phyloP scores from a whole-genome alignment of 2,113 vertebrate genomes.

The Pyxicephalus adspersus region DNA sequence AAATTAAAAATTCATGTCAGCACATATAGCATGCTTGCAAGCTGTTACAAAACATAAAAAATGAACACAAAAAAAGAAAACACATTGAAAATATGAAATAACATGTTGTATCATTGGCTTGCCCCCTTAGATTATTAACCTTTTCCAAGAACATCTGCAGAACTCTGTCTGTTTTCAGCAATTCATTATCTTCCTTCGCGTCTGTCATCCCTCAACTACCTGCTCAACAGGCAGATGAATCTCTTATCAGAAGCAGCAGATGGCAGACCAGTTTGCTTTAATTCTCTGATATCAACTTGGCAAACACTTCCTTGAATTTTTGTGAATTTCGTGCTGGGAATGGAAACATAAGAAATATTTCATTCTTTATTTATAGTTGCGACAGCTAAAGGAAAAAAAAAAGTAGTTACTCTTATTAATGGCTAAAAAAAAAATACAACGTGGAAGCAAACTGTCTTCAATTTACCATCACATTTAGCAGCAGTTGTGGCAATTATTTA shows the following conservation, averaged over 20 bases:
- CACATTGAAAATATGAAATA: constrained; percentile 36
- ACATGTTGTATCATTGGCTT: constrained; percentile 63
- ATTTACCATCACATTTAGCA: background rate
- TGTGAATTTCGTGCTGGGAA: constrained; percentile 64
- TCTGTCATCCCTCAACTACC: constrained; percentile 60
- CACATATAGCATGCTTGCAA: background rate
- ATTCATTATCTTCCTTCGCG: constrained; percentile 65
- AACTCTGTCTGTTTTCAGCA: constrained; percentile 60
- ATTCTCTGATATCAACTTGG: constrained; percentile 66
- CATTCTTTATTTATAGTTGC: constrained; percentile 30
- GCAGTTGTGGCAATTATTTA: too few species aligned
- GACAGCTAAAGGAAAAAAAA: constrained; percentile 8
- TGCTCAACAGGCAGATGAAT: constrained; percentile 72
- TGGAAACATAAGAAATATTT: constrained; percentile 56
- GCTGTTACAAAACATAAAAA: constrained; percentile 8
- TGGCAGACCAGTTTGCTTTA: constrained; percentile 70
- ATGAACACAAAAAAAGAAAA: constrained; percentile 41
- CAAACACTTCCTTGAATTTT: constrained; percentile 65
- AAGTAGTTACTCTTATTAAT: constrained; percentile 16
- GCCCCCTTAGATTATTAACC: constrained; percentile 69
- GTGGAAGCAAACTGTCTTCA: background rate
- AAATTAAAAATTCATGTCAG: constrained; percentile 1
- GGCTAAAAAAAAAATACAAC: background rate
- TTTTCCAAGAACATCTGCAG: constrained; percentile 61
- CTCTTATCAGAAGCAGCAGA: constrained; percentile 79